Evolutionary conservation across 30 jellyfish, hydroid and myxozoan genomes (phyloP).

Genomic region (Turritopsis rubra): DNA sequence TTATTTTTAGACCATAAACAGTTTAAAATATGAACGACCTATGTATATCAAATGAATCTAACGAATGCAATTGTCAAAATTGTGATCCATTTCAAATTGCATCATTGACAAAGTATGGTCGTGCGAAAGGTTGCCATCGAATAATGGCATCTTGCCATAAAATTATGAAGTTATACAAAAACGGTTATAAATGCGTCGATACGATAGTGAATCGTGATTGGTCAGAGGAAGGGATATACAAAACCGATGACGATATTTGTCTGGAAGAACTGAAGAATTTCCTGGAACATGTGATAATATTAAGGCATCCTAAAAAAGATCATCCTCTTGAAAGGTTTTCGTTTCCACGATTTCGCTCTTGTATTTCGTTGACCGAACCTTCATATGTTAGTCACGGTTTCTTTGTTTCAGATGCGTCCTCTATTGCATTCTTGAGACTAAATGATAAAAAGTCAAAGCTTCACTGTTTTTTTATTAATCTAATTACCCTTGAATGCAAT

Average conservation of each 20-base stretch:
- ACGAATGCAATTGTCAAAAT: neutral
- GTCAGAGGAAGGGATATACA: slow-evolving; percentile 1
- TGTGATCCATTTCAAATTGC: neutral
- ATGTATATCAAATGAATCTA: neutral
- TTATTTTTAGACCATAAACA: no score
- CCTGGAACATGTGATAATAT: neutral
- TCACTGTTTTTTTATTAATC: neutral
- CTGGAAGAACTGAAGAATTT: neutral
- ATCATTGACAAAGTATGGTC: neutral
- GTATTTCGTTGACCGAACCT: neutral
- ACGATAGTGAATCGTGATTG: neutral
- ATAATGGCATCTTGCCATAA: neutral
- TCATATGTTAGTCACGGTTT: neutral
- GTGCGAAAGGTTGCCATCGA: neutral
- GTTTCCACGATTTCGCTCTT: slow-evolving; percentile 9
- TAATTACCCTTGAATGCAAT: neutral
- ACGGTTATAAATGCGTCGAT: neutral
- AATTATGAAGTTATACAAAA: neutral
- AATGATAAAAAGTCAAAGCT: neutral
- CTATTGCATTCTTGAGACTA: neutral
- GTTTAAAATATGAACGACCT: neutral
- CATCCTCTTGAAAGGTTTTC: neutral
- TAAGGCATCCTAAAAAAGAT: neutral
- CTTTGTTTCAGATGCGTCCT: neutral
- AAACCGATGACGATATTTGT: neutral